Percentiles rank a stretch among this genome's conserved stretches.
phyloP scores from a whole-genome alignment of 2,888 invertebrate species.

The Vandiemenella viatica region DNA sequence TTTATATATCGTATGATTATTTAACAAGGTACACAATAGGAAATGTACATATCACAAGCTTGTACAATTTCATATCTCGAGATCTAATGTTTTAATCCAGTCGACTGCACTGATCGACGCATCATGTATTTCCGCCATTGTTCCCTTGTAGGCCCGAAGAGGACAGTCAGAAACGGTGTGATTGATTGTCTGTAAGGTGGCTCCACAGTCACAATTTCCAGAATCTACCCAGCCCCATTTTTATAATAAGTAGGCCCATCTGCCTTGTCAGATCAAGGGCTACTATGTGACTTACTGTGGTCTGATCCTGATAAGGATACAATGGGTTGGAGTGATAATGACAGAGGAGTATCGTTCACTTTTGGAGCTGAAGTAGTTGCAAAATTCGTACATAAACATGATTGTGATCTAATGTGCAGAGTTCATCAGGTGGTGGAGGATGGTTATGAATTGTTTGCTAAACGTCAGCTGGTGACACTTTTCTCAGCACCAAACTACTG shows the following conservation, averaged over 20 bases:
- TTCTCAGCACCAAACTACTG: slow-evolving; percentile 93
- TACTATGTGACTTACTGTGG: slow-evolving; percentile 95
- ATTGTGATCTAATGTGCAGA: slow-evolving; percentile 98
- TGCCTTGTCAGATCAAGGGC: slow-evolving; percentile 92
- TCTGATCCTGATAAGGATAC: slow-evolving; percentile 95
- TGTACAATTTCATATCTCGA: too few relatives aligned
- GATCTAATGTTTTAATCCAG: too few relatives aligned
- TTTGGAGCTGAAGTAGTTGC: slow-evolving; percentile 99
- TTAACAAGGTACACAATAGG: too few relatives aligned
- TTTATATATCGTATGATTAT: too few relatives aligned
- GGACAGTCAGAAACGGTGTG: too few relatives aligned
- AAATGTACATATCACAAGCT: too few relatives aligned
- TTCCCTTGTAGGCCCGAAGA: too few relatives aligned
- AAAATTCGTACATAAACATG: slow-evolving; percentile 98
- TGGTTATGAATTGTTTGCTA: slow-evolving; percentile 97
- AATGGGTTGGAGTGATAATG: slow-evolving; percentile 99
- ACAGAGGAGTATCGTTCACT: slow-evolving; percentile 97
- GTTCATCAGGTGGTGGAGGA: slow-evolving; percentile 99
- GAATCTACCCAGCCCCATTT: too few relatives aligned
- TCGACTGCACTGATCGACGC: too few relatives aligned
- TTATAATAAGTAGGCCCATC: slow-evolving; percentile 97
- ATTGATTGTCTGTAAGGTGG: too few relatives aligned
- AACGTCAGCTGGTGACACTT: slow-evolving; percentile 84
- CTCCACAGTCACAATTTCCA: too few relatives aligned
- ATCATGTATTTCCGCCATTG: too few relatives aligned